Evolutionary conservation across 2,797 vertebrate species (phyloP).

Genomic region (Spondyliosoma cantharus): DNA sequence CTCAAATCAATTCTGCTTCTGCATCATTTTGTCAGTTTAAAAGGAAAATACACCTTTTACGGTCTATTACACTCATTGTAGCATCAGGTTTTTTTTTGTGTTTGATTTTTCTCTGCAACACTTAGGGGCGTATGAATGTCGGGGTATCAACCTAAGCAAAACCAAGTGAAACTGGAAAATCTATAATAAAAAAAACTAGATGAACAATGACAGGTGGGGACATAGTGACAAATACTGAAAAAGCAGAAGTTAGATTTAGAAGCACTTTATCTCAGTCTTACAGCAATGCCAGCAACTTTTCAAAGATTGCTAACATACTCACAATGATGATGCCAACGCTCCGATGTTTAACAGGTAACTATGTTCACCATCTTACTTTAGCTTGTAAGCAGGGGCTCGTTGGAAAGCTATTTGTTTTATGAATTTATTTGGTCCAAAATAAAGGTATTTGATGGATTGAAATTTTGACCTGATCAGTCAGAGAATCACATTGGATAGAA

Average conservation of each 20-base stretch:
- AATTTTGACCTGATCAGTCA: not conserved
- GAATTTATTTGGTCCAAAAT: not conserved
- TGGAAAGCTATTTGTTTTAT: not conserved
- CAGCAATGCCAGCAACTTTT: too few relatives aligned
- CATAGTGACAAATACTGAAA: not conserved
- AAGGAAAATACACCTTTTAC: conserved; percentile 23
- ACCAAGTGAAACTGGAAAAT: not conserved
- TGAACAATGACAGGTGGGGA: not conserved
- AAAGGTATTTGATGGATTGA: not conserved
- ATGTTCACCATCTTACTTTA: not conserved
- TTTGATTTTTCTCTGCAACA: conserved; percentile 1
- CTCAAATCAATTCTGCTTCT: conserved; percentile 35
- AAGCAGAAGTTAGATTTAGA: not conserved
- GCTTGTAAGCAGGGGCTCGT: not conserved
- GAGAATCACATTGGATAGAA: not conserved
- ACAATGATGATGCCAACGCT: not conserved
- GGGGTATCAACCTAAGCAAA: conserved; percentile 13
- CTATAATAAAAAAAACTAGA: not conserved
- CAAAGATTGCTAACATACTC: not conserved
- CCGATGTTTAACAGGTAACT: not conserved
- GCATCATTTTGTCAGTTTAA: conserved; percentile 34
- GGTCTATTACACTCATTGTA: conserved; percentile 14
- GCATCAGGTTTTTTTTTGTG: not conserved
- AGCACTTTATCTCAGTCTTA: not conserved
- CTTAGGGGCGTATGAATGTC: not conserved